phyloP scores from a whole-genome alignment of 2,888 invertebrate genomes.

The Timandra comae region DNA sequence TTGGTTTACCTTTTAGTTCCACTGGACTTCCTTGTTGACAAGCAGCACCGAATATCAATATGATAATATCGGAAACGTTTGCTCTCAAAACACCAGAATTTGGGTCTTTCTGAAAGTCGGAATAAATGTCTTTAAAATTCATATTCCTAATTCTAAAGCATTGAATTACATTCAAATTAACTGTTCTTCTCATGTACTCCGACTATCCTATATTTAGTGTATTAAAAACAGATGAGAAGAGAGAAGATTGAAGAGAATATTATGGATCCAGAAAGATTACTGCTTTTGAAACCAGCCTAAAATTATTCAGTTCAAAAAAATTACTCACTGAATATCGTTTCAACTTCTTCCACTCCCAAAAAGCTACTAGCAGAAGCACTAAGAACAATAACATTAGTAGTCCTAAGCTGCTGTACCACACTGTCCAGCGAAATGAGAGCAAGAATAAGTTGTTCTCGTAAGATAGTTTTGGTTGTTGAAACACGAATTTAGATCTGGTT shows the following conservation, averaged over 20 bases:
- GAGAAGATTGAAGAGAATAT: too few relatives aligned
- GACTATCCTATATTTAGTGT: too few relatives aligned
- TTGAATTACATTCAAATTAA: too few relatives aligned
- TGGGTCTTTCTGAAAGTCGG: constrained; percentile 36
- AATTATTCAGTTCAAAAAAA: too few relatives aligned
- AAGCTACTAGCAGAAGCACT: constrained; percentile 46
- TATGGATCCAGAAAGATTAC: too few relatives aligned
- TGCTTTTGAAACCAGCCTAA: too few relatives aligned
- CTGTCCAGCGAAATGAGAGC: constrained; percentile 79
- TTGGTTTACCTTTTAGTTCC: constrained; percentile 69
- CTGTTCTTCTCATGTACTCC: too few relatives aligned
- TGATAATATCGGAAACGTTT: constrained; percentile 63
- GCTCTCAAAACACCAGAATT: constrained; percentile 53
- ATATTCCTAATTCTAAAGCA: too few relatives aligned
- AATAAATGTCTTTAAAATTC: too few relatives aligned
- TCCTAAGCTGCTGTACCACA: constrained; percentile 78
- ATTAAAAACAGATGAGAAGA: too few relatives aligned
- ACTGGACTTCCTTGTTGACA: constrained; percentile 79
- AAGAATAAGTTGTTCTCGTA: constrained; percentile 83
- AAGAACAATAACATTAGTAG: constrained; percentile 63
- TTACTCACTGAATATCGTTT: too few relatives aligned
- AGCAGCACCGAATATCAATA: constrained; percentile 77
- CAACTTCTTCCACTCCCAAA: constrained; percentile 60
- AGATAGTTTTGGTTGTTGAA: constrained; percentile 83
- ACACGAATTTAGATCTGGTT: constrained; percentile 82